Conservation (phyloP, 2,888 invertebrate genomes). For the Oithona nana region DNA sequence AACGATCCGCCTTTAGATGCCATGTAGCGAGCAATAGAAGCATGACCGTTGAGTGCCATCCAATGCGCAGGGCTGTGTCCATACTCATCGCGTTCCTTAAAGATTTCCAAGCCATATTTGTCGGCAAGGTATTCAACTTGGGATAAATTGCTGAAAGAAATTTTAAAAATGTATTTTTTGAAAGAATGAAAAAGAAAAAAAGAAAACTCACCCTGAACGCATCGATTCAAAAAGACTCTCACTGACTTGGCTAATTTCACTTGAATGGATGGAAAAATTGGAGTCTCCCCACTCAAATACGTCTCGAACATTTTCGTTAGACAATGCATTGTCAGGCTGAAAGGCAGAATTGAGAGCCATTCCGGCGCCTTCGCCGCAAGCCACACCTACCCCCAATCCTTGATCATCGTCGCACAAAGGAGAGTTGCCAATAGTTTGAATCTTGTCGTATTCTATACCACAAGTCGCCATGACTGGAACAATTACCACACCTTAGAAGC, state of each 20-base stretch:
- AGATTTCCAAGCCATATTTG: constrained; percentile 47
- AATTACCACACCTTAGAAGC: no score
- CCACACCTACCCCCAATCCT: neutral
- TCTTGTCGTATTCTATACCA: neutral
- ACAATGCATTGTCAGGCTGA: neutral
- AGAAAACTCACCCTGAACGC: constrained; percentile 47
- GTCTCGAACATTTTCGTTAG: neutral
- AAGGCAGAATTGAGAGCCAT: neutral
- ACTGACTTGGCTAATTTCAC: neutral
- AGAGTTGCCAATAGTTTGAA: neutral
- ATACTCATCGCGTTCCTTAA: constrained; percentile 67
- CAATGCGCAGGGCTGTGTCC: constrained; percentile 85
- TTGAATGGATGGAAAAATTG: neutral
- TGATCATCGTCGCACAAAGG: neutral
- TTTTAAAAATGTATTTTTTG: constrained; percentile 17
- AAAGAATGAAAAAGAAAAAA: constrained; percentile 17
- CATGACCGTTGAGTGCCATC: constrained; percentile 72
- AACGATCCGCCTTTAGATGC: constrained; percentile 64
- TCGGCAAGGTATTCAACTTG: constrained; percentile 67
- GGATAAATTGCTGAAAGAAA: constrained; percentile 44
- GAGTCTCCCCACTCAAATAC: constrained; percentile 15
- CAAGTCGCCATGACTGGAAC: neutral
- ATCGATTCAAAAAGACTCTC: constrained; percentile 52
- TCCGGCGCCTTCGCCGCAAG: neutral
- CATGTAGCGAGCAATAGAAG: constrained; percentile 67